phyloP scores from a whole-genome alignment of 2,888 invertebrate genomes.

The Eupithecia centaureata region DNA sequence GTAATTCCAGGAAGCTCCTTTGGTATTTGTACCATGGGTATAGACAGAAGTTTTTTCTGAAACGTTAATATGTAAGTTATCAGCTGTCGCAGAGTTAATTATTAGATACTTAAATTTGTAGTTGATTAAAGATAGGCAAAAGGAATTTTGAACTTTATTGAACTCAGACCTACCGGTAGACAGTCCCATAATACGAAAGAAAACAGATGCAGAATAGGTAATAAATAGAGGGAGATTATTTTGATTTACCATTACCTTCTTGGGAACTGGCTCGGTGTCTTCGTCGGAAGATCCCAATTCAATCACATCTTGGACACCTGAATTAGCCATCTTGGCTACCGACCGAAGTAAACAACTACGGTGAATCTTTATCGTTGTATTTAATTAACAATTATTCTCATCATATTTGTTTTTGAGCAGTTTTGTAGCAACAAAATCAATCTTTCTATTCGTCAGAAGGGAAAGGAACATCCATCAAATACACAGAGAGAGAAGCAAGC shows the following conservation, averaged over 20 bases:
- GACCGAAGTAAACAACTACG: not conserved
- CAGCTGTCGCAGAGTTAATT: not conserved
- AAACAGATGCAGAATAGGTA: not conserved
- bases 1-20: conserved; percentile 59
- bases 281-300: conserved; percentile 79
- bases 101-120: no score
- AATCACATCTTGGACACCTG: conserved; percentile 69
- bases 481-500: not conserved
- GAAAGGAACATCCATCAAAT: not conserved
- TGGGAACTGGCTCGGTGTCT: conserved; percentile 68
- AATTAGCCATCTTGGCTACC: conserved; percentile 61
- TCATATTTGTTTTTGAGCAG: not conserved
- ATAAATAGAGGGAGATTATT: not conserved
- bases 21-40: conserved; percentile 78
- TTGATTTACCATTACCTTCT: conserved; percentile 59
- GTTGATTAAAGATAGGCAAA: no score
- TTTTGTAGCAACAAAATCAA: not conserved
- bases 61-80: conserved; percentile 38
- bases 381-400: not conserved
- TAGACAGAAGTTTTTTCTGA: conserved; percentile 65
- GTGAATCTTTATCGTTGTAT: not conserved
- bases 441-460: not conserved
- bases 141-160: no score
- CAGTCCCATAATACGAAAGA: not conserved
- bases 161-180: not conserved